phyloP scores from a whole-genome alignment of 2,797 vertebrate species.

The Sebastes iracundus region DNA sequence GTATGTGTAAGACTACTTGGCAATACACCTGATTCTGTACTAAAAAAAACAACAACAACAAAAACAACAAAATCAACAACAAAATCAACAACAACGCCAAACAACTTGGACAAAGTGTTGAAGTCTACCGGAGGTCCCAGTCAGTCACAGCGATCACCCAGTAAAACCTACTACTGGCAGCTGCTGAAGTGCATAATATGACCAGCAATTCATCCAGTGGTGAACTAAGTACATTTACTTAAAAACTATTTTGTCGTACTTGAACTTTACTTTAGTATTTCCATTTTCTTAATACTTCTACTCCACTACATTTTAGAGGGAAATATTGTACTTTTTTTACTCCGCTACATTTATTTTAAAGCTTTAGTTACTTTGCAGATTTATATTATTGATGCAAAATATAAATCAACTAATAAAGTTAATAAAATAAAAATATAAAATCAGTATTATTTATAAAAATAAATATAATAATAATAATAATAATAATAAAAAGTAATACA shows the following conservation, averaged over 20 bases:
- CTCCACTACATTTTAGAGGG: neutral
- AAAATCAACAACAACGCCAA: neutral
- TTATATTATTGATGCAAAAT: neutral
- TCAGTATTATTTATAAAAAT: too few species aligned
- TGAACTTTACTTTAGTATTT: neutral
- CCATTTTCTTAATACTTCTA: neutral
- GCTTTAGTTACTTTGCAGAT: neutral
- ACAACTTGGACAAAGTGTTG: neutral
- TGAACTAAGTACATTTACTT: neutral
- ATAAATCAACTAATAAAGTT: neutral
- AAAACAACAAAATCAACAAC: too few species aligned
- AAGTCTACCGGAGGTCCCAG: neutral
- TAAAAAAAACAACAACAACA: neutral
- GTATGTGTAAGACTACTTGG: too few species aligned
- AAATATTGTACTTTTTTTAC: neutral
- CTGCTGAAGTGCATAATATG: neutral
- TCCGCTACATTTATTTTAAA: neutral
- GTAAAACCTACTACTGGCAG: neutral
- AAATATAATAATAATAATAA: too few species aligned
- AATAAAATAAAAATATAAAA: too few species aligned
- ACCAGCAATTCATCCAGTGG: neutral
- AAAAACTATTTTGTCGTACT: neutral
- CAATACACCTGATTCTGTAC: neutral
- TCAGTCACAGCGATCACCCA: neutral
- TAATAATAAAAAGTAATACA: too few species aligned